A percentile compares a stretch with the other conserved stretches of the same genome.
phyloP scores from a whole-genome alignment of 1,140 invertebrate species.

The Bombus confusus region DNA sequence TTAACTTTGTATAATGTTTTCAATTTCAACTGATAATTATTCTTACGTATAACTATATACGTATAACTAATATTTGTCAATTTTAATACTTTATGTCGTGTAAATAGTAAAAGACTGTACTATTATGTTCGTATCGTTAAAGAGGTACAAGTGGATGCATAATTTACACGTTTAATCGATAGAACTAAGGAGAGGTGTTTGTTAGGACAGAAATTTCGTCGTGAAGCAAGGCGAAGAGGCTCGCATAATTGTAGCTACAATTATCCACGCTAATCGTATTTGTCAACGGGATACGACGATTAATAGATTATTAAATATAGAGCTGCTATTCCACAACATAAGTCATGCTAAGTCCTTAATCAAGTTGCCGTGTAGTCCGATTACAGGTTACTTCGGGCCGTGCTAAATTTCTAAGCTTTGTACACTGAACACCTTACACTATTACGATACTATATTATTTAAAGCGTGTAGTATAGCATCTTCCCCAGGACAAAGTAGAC shows the following conservation, averaged over 20 bases:
- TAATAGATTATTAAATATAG: conserved; percentile 60
- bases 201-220: background rate
- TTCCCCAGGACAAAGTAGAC: background rate
- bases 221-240: background rate
- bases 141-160: background rate
- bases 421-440: too few relatives aligned
- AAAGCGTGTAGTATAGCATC: background rate
- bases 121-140: background rate
- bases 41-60: too few relatives aligned
- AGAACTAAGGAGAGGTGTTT: background rate
- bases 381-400: conserved; percentile 29
- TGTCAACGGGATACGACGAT: conserved; percentile 32
- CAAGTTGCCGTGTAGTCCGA: conserved; percentile 48
- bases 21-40: too few relatives aligned
- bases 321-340: conserved; percentile 41
- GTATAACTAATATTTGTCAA: too few relatives aligned
- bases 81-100: too few relatives aligned
- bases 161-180: conserved; percentile 11
- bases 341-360: conserved; percentile 46
- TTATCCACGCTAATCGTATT: conserved; percentile 19
- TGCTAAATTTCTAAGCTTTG: conserved; percentile 4
- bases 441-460: background rate
- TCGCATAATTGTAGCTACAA: background rate
- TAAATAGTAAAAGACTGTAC: too few relatives aligned
- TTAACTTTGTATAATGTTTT: too few relatives aligned